Evolutionary conservation across 2,113 vertebrate genomes (phyloP).

Genomic region (Nycticorax nycticorax): DNA sequence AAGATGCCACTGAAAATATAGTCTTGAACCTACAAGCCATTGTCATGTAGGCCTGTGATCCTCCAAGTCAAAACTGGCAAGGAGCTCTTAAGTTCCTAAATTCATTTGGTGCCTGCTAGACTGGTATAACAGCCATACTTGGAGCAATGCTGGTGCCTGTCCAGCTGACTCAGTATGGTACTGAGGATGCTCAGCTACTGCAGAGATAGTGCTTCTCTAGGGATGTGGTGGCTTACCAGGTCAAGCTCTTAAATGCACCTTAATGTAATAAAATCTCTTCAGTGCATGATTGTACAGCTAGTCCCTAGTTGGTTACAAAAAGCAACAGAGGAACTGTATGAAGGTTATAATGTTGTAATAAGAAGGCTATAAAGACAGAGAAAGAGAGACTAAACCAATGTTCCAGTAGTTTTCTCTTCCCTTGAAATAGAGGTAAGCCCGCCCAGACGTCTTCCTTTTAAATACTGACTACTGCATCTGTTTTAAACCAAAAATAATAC

Average conservation of each 20-base stretch:
- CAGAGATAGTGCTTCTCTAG: neutral
- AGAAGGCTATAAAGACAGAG: slow-evolving; percentile 42
- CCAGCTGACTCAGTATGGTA: neutral
- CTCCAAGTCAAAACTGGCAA: neutral
- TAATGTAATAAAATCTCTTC: neutral
- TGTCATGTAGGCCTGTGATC: neutral
- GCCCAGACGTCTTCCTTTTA: slow-evolving; percentile 67
- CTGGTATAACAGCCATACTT: neutral
- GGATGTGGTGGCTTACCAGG: neutral
- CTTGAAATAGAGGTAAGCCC: slow-evolving; percentile 66
- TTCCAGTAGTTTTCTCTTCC: slow-evolving; percentile 51
- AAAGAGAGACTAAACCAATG: slow-evolving; percentile 1
- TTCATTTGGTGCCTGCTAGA: neutral
- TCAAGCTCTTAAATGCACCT: neutral
- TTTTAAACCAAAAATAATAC: slow-evolving; percentile 78
- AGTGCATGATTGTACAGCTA: neutral
- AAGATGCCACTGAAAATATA: neutral
- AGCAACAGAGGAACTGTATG: neutral
- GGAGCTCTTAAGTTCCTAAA: neutral
- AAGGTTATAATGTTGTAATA: neutral
- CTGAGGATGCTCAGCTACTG: neutral
- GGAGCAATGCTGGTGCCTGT: neutral
- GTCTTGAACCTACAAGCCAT: neutral
- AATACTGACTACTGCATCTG: slow-evolving; percentile 65
- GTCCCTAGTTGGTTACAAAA: neutral